Evolutionary conservation across 2,113 vertebrate genomes (phyloP), one percentile per base, ranked within the genome.

Genomic region (Dendropsophus ebraccatus): DNA sequence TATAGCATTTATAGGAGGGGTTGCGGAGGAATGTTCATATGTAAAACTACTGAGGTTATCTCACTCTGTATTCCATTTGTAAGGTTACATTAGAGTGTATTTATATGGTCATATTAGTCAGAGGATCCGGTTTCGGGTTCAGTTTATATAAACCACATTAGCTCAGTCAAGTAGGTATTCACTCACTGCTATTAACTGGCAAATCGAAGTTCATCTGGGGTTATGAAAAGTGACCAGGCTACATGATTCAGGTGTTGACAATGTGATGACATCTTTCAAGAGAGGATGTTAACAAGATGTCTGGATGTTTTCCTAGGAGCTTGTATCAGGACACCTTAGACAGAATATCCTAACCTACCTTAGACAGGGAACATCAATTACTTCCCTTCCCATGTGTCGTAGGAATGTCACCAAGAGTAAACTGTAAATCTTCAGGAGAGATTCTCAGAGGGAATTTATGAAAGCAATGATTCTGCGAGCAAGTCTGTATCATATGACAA

Each of bases 181-280:
- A 58, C 32, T 62, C 16, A 78, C 49, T 56, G 21, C 49, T 37
- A 56, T 65, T 79, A 45, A 50, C 60, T 86, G 75, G 32, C n/a
- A 70, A 65, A 80, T 11, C 28, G 0, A 50, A 70, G 84, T 50
- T 86, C 84, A 80, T 45, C 30, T 72, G 62, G 76, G 84, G 84
- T 86, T 86, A 86, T 72, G 49, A 80, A 80, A 80, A 58, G 62
- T 86, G 84, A 86, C 75, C 76, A 80, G 30, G 65, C 58, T 50
- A 45, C 30, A 37, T 54, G 47, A 62, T 79, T 69, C 32, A 86
- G 76, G 75, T 86, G 84, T 62, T 80, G 84, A 86, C 84, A 86
- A 72, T 80, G 76, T 80, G 76, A 86, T 86, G 84, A 86, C 84
- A 86, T 80, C 75, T 72, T 86, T 67, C 30, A 47, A 41, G 76